phyloP scores from a whole-genome alignment of 2,113 vertebrate species.

The Cathartes aura region DNA sequence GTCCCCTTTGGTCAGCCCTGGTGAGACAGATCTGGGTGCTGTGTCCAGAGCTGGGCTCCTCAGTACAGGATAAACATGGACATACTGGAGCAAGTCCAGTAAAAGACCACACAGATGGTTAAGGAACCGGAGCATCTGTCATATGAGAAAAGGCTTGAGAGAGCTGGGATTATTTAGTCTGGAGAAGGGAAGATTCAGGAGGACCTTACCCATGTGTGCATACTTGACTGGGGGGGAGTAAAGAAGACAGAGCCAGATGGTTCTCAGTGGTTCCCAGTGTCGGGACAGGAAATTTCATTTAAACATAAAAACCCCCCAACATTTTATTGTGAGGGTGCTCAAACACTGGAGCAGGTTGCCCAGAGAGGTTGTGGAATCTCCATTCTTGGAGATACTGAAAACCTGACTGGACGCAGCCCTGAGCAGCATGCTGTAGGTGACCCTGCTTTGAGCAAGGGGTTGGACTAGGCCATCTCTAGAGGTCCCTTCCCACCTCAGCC shows the following conservation, averaged over 20 bases:
- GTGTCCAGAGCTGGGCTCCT: background rate
- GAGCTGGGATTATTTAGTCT: background rate
- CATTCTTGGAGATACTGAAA: background rate
- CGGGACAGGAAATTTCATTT: background rate
- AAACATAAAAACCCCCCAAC: background rate
- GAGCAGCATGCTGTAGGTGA: background rate
- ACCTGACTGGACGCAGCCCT: background rate
- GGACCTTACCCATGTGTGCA: background rate
- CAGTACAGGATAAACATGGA: background rate
- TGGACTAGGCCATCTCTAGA: background rate
- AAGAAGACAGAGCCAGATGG: background rate
- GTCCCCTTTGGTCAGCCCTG: background rate
- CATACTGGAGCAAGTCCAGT: background rate
- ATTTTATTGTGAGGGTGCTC: background rate
- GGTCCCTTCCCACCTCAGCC: background rate
- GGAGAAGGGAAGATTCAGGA: background rate
- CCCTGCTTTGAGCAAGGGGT: background rate
- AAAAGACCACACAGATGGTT: background rate
- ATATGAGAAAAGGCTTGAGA: background rate
- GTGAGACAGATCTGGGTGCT: background rate
- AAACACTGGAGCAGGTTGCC: background rate
- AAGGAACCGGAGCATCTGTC: background rate
- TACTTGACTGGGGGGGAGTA: accelerated
- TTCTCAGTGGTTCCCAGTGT: background rate
- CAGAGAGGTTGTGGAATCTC: background rate